Base-by-base conservation (phyloP, 1,140 invertebrate species). In the Monochamus saltuarius region DNA sequence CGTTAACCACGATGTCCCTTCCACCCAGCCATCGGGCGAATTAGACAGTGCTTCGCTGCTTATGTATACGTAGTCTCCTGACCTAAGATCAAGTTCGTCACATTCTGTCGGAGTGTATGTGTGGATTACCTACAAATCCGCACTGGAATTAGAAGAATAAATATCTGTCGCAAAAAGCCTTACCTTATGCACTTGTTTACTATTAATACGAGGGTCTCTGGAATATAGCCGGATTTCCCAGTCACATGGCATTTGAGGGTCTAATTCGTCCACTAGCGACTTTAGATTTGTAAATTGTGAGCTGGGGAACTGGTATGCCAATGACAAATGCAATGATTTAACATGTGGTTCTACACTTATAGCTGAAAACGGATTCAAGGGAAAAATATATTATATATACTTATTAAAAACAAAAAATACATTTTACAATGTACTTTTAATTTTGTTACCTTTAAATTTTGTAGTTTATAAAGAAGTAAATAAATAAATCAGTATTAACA, bases 181-280 rank as follows among this genome's bases (percentile, higher is more conserved):
- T 59, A 77, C 73, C 59, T 75, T 75, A 55, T 77, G 70, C 66
- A 92, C 88, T 83, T 91, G 88, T 79, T 89, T 85, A 42, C 88
- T 87, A 67, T 84, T 81, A 57, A 91, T 81, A 47, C 88, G 79
- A 4, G 86, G 78, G 77, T 95, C 92, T 59, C 90, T 81, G 1
- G 92, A 95, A 75, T 94, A 95, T 0, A 95, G 78, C 61, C 91
- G 81, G 11, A 95, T 75, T 77, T 95, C 91, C 92, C 92, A 96
- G 56, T 82, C 81, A n/a, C 84, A 82, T 22, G 82, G 78, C 7
- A 83, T 81, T 42, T 79, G 79, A 4, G 86, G 79, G 66, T 89
- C 84, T 36, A 95, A 78, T 22, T 82, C 81, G 66, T 89, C 85
- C 22, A 91, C 89, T 68, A 94, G 79, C 9, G 77, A 78, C 76